A percentile compares a stretch with the other conserved stretches of the same genome.
phyloP scores from a whole-genome alignment of 2,113 vertebrate genomes.

The Nesoenas mayeri region DNA sequence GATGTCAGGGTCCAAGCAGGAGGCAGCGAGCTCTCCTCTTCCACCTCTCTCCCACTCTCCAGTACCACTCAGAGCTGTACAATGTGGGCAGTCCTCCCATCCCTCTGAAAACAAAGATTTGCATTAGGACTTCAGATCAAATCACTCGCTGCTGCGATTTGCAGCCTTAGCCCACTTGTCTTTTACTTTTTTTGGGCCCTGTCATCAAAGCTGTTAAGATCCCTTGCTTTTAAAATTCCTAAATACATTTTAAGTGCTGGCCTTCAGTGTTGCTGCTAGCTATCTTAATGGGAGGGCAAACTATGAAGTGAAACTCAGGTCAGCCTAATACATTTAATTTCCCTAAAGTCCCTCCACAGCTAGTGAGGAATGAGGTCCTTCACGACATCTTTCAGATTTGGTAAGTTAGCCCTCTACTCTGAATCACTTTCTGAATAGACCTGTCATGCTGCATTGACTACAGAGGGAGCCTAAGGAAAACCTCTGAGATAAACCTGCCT shows the following conservation, averaged over 20 bases:
- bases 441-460: slow-evolving; percentile 3
- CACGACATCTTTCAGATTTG: background rate
- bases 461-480: background rate
- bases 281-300: background rate
- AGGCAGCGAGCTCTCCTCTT: background rate
- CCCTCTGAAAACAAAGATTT: background rate
- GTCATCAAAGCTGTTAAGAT: background rate
- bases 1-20: background rate
- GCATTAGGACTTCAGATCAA: background rate
- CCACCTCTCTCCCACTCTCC: background rate
- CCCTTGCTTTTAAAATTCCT: background rate
- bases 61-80: fast-evolving
- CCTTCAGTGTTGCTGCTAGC: background rate
- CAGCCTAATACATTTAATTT: background rate
- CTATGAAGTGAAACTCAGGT: background rate
- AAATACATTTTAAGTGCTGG: background rate
- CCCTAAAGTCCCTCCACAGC: background rate
- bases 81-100: background rate
- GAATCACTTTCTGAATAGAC: slow-evolving; percentile 29
- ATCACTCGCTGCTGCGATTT: background rate
- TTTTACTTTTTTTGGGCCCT: background rate
- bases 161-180: background rate
- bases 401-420: slow-evolving; percentile 9
- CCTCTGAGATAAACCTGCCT: slow-evolving; percentile 16
- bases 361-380: background rate